Conservation (phyloP, 2,797 vertebrate species). For the Acanthurus leucopareius region DNA sequence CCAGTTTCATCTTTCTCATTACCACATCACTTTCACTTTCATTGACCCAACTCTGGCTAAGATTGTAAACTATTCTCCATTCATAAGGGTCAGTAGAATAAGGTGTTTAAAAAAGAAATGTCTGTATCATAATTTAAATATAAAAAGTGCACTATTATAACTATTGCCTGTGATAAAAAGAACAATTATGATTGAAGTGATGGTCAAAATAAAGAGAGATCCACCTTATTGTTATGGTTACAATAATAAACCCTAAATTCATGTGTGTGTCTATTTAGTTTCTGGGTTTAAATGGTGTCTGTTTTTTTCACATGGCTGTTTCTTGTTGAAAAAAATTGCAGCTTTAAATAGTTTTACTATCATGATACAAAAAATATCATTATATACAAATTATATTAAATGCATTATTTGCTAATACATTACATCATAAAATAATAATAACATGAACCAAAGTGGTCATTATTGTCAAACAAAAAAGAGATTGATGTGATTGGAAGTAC, state of each 20-base stretch:
- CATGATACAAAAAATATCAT: background rate
- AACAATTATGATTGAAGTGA: slow-evolving; percentile 87
- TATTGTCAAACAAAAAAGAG: no score
- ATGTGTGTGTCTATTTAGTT: slow-evolving; percentile 75
- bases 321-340: background rate
- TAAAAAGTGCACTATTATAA: slow-evolving; percentile 90
- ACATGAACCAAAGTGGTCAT: no score
- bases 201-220: slow-evolving; percentile 87
- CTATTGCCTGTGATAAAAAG: slow-evolving; percentile 88
- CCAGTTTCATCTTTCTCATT: slow-evolving; percentile 70
- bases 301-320: background rate
- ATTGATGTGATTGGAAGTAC: background rate
- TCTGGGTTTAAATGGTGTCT: slow-evolving; percentile 45
- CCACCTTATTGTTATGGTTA: slow-evolving; percentile 87
- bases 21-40: slow-evolving; percentile 72
- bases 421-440: no score
- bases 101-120: slow-evolving; percentile 87
- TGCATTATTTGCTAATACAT: no score
- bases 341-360: background rate
- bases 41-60: slow-evolving; percentile 85
- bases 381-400: no score
- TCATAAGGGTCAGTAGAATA: slow-evolving; percentile 86
- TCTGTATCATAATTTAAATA: slow-evolving; percentile 90
- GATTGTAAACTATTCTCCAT: slow-evolving; percentile 88
- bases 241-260: slow-evolving; percentile 86